Evolutionary conservation across 2,113 vertebrate species (phyloP).

Genomic region (Limanda limanda): DNA sequence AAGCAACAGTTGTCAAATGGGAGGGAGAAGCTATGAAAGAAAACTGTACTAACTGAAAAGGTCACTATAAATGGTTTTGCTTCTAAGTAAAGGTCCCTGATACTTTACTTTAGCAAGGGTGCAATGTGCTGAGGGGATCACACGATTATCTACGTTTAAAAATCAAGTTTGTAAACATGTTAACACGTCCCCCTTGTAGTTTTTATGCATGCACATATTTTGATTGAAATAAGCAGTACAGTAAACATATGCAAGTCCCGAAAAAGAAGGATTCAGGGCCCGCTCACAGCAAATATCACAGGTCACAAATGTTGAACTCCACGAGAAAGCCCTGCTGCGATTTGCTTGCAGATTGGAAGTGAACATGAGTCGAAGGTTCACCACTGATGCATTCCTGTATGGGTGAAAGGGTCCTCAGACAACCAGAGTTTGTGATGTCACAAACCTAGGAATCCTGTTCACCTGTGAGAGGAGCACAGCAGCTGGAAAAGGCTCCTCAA

Average conservation of each 20-base stretch:
- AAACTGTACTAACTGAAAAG: background rate
- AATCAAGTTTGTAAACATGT: too few species aligned
- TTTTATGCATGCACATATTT: too few species aligned
- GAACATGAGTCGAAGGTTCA: background rate
- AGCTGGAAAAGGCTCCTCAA: background rate
- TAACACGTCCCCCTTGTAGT: too few species aligned
- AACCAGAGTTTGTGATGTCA: background rate
- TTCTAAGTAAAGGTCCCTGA: background rate
- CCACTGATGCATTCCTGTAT: too few species aligned
- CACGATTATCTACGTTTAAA: too few species aligned
- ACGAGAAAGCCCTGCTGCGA: background rate
- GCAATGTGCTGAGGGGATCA: too few species aligned
- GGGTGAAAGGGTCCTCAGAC: background rate
- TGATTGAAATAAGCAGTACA: too few species aligned
- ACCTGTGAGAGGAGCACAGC: background rate
- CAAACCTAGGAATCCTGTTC: background rate
- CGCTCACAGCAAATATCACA: background rate
- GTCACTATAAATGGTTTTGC: background rate
- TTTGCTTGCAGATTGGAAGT: background rate
- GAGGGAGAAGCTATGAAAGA: too few species aligned
- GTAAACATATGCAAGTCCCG: too few species aligned
- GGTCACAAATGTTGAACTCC: background rate
- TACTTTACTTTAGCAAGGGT: background rate
- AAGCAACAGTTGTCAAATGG: background rate
- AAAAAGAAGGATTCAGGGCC: too few species aligned